Conservation (phyloP, 1,140 invertebrate genomes). For the Notospermus geniculatus region DNA sequence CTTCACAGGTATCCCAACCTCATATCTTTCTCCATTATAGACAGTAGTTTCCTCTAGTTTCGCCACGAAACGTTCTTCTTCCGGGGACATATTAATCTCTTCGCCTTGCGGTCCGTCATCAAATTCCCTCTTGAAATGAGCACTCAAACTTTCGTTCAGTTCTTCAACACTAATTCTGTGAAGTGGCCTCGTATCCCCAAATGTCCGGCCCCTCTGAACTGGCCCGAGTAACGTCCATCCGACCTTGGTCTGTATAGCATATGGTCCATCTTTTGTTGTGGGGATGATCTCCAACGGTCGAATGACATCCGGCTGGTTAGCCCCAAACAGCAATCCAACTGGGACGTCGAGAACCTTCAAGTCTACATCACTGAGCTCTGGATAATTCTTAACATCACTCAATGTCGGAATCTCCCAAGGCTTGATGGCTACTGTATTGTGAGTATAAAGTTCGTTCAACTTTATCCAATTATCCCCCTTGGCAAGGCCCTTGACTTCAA, state of each 20-base stretch:
- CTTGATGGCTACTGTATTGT: neutral
- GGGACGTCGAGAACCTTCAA: conserved; percentile 5
- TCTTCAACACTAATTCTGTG: neutral
- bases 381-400: neutral
- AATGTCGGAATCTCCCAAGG: neutral
- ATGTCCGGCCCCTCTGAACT: conserved; percentile 3
- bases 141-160: neutral
- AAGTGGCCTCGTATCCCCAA: neutral
- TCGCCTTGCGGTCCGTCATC: conserved; percentile 5
- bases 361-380: neutral
- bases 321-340: conserved; percentile 7
- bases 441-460: conserved; percentile 1
- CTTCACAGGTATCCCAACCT: conserved; percentile 1
- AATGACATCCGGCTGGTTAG: neutral
- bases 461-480: neutral
- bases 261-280: neutral
- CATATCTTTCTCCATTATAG: conserved; percentile 1
- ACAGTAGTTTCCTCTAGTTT: neutral
- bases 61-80: conserved; percentile 1
- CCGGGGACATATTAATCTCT: conserved; percentile 2
- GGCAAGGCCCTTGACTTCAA: neutral
- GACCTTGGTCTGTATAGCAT: neutral
- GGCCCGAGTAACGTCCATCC: conserved; percentile 7
- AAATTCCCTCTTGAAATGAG: neutral
- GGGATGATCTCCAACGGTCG: conserved; percentile 5